Percentiles rank a stretch among this genome's conserved stretches.
These are phyloP conservation scores for Priocnemis perturbator DNA, from an alignment of 2,888 invertebrate genomes.

Conservation along the genomic window DNA sequence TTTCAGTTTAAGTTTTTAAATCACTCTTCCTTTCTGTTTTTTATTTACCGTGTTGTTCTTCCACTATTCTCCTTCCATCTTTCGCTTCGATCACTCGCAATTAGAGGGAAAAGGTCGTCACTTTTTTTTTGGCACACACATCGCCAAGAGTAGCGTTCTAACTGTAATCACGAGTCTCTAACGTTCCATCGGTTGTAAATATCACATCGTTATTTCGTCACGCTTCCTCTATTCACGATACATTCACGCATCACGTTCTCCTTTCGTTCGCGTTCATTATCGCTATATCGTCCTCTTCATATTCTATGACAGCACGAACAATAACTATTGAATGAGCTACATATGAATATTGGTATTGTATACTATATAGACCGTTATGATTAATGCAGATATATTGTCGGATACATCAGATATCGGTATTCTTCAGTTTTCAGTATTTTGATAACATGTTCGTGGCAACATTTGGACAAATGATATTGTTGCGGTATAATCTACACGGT, in stretches of 20 bases:
- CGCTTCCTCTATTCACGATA: neutral
- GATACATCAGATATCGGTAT: conserved; percentile 48
- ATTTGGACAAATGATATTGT: too few species aligned
- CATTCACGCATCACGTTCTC: neutral
- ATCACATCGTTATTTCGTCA: too few species aligned
- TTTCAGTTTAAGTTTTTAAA: neutral
- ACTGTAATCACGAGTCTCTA: neutral
- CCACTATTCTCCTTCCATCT: too few species aligned
- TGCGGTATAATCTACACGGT: neutral
- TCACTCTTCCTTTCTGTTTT: neutral
- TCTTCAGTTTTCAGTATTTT: conserved; percentile 16
- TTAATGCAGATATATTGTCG: conserved; percentile 66
- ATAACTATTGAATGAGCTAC: conserved; percentile 57
- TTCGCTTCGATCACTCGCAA: neutral
- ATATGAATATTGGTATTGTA: conserved; percentile 54
- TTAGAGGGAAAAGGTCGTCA: conserved; percentile 16
- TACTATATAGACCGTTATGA: conserved; percentile 58
- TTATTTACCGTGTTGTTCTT: neutral
- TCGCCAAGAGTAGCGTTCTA: conserved; percentile 7
- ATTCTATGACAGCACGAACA: conserved; percentile 37
- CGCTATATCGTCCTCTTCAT: conserved; percentile 6
- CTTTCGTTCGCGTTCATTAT: neutral
- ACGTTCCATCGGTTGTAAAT: too few species aligned
- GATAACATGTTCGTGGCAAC: conserved; percentile 22
- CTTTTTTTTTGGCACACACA: conserved; percentile 50